Evolutionary conservation across 2,888 invertebrate species (phyloP).

Genomic region (Sclerodermus sp.): DNA sequence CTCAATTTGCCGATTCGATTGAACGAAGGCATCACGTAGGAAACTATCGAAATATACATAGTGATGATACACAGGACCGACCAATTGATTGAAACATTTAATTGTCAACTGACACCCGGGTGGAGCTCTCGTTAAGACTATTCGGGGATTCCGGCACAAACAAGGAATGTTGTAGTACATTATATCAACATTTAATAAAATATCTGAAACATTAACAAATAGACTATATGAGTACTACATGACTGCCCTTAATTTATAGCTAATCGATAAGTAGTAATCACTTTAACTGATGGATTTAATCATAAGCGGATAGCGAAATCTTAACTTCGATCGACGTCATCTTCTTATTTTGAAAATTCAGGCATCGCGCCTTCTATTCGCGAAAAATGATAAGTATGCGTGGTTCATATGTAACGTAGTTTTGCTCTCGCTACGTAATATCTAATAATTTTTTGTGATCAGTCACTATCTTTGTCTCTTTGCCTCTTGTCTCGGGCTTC

Average conservation of each 20-base stretch:
- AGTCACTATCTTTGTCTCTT: background rate
- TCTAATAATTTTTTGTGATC: background rate
- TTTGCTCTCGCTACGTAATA: background rate
- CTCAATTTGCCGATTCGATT: conserved; percentile 40
- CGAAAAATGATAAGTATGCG: conserved; percentile 29
- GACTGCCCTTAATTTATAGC: conserved; percentile 48
- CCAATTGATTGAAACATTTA: conserved; percentile 30
- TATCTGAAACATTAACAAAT: conserved; percentile 57
- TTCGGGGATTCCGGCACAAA: conserved; percentile 42
- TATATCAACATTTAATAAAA: conserved; percentile 57
- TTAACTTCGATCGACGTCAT: conserved; percentile 3
- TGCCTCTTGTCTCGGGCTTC: background rate
- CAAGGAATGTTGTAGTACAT: conserved; percentile 55
- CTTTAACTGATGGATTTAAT: conserved; percentile 31
- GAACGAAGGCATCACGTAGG: conserved; percentile 38
- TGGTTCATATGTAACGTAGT: conserved; percentile 20
- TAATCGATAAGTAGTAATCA: conserved; percentile 45
- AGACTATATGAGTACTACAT: conserved; percentile 52
- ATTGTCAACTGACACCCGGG: conserved; percentile 28
- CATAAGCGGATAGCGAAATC: conserved; percentile 32
- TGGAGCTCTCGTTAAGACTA: conserved; percentile 40
- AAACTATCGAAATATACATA: conserved; percentile 29
- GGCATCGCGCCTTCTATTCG: background rate
- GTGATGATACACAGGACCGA: conserved; percentile 35
- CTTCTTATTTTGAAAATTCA: background rate